Evolutionary conservation across 2,113 vertebrate species (phyloP), one percentile per base, ranked within the genome.

Genomic region (Drymodes brunneopygia): DNA sequence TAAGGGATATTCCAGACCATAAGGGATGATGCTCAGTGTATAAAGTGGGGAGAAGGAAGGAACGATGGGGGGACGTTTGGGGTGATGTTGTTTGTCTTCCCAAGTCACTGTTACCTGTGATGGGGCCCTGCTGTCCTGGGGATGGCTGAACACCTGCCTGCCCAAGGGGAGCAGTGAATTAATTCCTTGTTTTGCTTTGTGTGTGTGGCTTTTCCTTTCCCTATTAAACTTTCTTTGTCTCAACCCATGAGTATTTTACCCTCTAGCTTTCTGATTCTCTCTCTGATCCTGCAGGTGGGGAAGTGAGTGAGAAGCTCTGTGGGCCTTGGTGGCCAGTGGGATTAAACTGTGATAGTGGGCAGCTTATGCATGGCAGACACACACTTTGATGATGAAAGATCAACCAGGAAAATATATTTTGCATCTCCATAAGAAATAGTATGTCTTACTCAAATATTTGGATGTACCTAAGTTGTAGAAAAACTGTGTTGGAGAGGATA

Each of bases 171-270:
- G 9, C 11, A 60, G 15, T n/a, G 20, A 38, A n/a, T 58, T 20
- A 44, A 64, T 51, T 53, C 16, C 33, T 58, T 45, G 22, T 44
- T 81, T 60, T 36, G 36, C 12, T 66, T 38, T 51, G 11, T 14
- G 1, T 51, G 15, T 38, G 12, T 0, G 0, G 3, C 8, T 50
- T 89, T 66, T 74, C 5, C 9, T 66, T 66, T 53, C 23, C 13
- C 11, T 40, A 4, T 74, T 45, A 29, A 40, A 14, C 8, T 51
- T 16, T 15, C 3, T 35, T 66, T 38, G 14, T 53, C 16, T 81
- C 38, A 53, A 5, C 14, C 31, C 9, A 27, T 22, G 5, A 35
- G 6, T 48, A 18, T 56, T 56, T 71, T 11, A 35, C 35, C 15
- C 38, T 45, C 60, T 60, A 25, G 6, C 28, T 5, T 74, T 60